Conservation (phyloP, 1,140 invertebrate genomes). For the Notospermus geniculatus region DNA sequence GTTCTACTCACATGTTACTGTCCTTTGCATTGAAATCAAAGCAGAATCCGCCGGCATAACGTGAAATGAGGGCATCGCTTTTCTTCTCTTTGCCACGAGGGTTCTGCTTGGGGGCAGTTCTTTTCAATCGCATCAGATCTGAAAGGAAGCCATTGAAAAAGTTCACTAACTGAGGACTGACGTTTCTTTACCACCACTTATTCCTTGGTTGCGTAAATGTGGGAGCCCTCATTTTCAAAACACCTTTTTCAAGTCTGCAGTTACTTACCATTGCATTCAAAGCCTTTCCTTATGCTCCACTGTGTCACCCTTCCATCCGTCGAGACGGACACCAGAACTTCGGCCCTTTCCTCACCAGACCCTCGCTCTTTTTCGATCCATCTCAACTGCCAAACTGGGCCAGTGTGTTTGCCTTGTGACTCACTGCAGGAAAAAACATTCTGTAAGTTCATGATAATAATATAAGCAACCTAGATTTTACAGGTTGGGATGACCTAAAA, state of each 20-base stretch:
- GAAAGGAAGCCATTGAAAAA: constrained; percentile 1
- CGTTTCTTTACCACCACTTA: no score
- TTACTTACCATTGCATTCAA: constrained; percentile 53
- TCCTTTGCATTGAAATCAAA: constrained; percentile 52
- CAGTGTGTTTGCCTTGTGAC: constrained; percentile 45
- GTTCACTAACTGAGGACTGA: no score
- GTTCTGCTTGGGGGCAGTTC: constrained; percentile 41
- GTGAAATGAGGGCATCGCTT: constrained; percentile 52
- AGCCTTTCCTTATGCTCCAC: constrained; percentile 56
- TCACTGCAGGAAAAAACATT: constrained; percentile 34
- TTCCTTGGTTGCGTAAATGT: no score
- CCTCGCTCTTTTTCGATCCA: constrained; percentile 55
- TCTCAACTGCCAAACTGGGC: constrained; percentile 52
- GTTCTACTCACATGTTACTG: constrained; percentile 47
- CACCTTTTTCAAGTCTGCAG: no score
- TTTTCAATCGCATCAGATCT: constrained; percentile 56
- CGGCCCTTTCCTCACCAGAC: constrained; percentile 42
- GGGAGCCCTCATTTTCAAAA: no score
- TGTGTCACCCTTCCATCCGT: constrained; percentile 53
- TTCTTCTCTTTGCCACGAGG: constrained; percentile 43
- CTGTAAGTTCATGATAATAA: no score
- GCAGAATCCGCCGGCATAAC: constrained; percentile 51
- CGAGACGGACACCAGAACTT: constrained; percentile 54
- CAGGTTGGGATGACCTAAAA: no score
- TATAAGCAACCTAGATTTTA: no score